Evolutionary conservation across 2,888 invertebrate species (phyloP).

Genomic region (Erebia palarica): DNA sequence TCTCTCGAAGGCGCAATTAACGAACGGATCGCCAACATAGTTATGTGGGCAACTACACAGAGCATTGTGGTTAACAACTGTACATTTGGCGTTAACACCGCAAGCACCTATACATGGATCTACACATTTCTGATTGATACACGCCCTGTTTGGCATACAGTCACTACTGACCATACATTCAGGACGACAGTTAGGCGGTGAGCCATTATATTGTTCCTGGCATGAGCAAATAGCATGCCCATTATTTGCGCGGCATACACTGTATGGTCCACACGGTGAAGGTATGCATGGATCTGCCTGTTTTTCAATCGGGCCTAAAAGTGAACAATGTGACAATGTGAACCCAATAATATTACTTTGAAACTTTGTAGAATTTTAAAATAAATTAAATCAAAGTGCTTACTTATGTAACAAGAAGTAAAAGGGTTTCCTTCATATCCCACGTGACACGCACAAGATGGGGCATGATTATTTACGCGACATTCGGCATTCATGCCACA

Average conservation of each 20-base stretch:
- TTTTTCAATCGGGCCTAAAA: conserved; percentile 64
- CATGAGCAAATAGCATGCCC: conserved; percentile 92
- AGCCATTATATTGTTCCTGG: conserved; percentile 68
- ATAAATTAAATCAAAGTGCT: conserved; percentile 28
- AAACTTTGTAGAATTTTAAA: not conserved
- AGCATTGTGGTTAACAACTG: conserved; percentile 92
- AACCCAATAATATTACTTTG: not conserved
- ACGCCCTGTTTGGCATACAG: conserved; percentile 90
- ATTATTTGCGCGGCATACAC: conserved; percentile 87
- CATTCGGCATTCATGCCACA: conserved; percentile 93
- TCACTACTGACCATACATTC: conserved; percentile 93
- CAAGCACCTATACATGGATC: conserved; percentile 93
- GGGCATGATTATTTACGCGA: conserved; percentile 91
- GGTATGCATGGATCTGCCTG: conserved; percentile 82
- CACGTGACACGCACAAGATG: conserved; percentile 87
- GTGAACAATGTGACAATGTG: conserved; percentile 1
- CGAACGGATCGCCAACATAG: conserved; percentile 91
- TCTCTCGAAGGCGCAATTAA: conserved; percentile 86
- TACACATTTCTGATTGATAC: conserved; percentile 89
- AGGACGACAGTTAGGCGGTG: conserved; percentile 88
- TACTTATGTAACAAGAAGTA: conserved; percentile 85
- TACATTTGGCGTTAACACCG: conserved; percentile 90
- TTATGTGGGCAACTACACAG: conserved; percentile 91
- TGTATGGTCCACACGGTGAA: conserved; percentile 91
- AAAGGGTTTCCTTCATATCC: conserved; percentile 92